These are phyloP conservation scores for Cremastinae sp. DNA, from an alignment of 2,888 invertebrate genomes.

Conservation along the genomic window DNA sequence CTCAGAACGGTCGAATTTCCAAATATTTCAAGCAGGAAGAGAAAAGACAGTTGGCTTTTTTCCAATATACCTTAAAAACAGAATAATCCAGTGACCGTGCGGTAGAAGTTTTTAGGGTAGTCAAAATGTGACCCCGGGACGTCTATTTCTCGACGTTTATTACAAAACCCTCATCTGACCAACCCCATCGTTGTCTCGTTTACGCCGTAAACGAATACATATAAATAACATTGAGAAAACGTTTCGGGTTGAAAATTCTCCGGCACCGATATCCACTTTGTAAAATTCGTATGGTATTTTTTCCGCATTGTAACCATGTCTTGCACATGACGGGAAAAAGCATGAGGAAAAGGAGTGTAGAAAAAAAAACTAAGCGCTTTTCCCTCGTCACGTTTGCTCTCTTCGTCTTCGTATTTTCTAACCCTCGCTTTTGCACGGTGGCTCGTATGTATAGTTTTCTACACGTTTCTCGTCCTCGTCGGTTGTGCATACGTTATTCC, in stretches of 20 bases:
- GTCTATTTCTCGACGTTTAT: slow-evolving; percentile 39
- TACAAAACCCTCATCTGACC: slow-evolving; percentile 42
- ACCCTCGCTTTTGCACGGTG: slow-evolving; percentile 10
- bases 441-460: slow-evolving; percentile 26
- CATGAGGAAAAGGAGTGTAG: neutral
- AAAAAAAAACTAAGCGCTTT: slow-evolving; percentile 35
- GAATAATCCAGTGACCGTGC: neutral
- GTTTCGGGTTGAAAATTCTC: slow-evolving; percentile 14
- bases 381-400: slow-evolving; percentile 48
- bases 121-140: neutral
- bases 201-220: slow-evolving; percentile 2
- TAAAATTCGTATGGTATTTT: slow-evolving; percentile 11
- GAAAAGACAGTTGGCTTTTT: neutral
- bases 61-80: slow-evolving; percentile 5
- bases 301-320: slow-evolving; percentile 29
- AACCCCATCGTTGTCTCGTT: slow-evolving; percentile 33
- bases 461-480: slow-evolving; percentile 35
- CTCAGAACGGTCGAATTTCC: neutral
- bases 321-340: slow-evolving; percentile 29
- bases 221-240: slow-evolving; percentile 8
- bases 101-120: neutral
- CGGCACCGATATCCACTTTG: slow-evolving; percentile 18
- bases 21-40: neutral
- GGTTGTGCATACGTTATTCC: slow-evolving; percentile 13
- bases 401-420: slow-evolving; percentile 31